Conservation (phyloP, 1,140 invertebrate genomes). For the Heliconius eleuchia region DNA sequence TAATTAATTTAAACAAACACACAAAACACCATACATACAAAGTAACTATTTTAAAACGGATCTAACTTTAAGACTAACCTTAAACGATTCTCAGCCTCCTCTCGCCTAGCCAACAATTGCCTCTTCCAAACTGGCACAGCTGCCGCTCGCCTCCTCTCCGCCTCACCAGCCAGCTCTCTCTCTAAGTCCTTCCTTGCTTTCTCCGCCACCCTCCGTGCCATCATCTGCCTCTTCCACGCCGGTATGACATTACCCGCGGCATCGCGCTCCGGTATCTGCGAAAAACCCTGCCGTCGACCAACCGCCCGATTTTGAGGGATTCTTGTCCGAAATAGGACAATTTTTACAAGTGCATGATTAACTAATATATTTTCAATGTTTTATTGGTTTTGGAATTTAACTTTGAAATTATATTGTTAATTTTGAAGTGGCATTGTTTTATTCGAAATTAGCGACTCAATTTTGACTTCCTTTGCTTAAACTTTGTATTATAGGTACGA, state of each 20-base stretch:
- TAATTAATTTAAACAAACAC: too few species aligned
- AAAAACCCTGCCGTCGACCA: constrained; percentile 75
- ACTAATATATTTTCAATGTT: constrained; percentile 8
- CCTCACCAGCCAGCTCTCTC: constrained; percentile 90
- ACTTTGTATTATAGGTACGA: too few species aligned
- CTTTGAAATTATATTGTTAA: constrained; percentile 17
- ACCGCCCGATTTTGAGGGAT: constrained; percentile 52
- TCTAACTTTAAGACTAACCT: constrained; percentile 74
- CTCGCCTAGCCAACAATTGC: constrained; percentile 91
- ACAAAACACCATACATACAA: too few species aligned
- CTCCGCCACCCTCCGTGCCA: constrained; percentile 95
- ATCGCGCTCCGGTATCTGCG: constrained; percentile 93
- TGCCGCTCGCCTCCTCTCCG: constrained; percentile 91
- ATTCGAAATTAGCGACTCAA: neutral
- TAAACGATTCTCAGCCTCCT: constrained; percentile 87
- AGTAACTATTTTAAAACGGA: neutral
- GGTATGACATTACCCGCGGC: constrained; percentile 94
- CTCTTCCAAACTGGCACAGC: constrained; percentile 96
- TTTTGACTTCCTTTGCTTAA: too few species aligned
- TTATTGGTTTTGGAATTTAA: neutral
- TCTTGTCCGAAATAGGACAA: constrained; percentile 29
- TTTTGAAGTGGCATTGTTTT: constrained; percentile 20
- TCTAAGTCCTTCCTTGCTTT: constrained; percentile 94
- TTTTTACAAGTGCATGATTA: constrained; percentile 11
- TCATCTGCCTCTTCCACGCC: constrained; percentile 96